Conservation (phyloP, 2,888 invertebrate genomes). For the Scrobipalpa costella region DNA sequence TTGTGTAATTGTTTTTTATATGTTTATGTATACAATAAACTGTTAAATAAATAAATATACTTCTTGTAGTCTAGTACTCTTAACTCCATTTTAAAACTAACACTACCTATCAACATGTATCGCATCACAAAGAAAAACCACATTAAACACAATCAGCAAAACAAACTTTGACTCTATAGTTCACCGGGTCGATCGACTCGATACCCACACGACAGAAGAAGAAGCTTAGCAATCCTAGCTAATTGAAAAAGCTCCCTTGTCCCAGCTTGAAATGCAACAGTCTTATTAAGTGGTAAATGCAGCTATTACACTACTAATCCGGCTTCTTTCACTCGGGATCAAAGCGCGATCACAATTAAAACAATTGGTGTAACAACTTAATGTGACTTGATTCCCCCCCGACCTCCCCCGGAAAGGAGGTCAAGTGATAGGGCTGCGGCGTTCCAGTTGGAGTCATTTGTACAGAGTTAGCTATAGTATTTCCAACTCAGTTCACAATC, state of each 20-base stretch:
- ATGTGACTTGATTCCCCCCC: conserved; percentile 31
- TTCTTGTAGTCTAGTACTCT: too few species aligned
- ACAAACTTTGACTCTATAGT: too few species aligned
- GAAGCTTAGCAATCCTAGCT: not conserved
- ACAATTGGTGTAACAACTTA: conserved; percentile 40
- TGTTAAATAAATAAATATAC: too few species aligned
- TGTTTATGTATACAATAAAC: too few species aligned
- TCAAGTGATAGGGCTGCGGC: conserved; percentile 10
- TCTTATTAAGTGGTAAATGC: not conserved
- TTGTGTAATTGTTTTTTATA: too few species aligned
- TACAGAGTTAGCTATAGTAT: too few species aligned
- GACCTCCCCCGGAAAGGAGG: conserved; percentile 1
- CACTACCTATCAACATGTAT: too few species aligned
- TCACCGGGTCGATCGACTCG: too few species aligned
- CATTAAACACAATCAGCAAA: too few species aligned
- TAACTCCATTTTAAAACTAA: too few species aligned
- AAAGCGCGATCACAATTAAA: conserved; percentile 41
- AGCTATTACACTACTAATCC: conserved; percentile 15
- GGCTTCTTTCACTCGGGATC: conserved; percentile 29
- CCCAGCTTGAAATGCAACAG: not conserved
- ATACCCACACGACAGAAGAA: not conserved
- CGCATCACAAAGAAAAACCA: too few species aligned
- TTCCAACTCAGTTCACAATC: too few species aligned
- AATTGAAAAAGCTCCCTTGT: not conserved
- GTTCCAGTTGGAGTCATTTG: not conserved